Percentiles rank a stretch among this genome's conserved stretches.
These are phyloP conservation scores for Agonopterix arenella DNA, from an alignment of 2,888 invertebrate species.

Conservation along the genomic window DNA sequence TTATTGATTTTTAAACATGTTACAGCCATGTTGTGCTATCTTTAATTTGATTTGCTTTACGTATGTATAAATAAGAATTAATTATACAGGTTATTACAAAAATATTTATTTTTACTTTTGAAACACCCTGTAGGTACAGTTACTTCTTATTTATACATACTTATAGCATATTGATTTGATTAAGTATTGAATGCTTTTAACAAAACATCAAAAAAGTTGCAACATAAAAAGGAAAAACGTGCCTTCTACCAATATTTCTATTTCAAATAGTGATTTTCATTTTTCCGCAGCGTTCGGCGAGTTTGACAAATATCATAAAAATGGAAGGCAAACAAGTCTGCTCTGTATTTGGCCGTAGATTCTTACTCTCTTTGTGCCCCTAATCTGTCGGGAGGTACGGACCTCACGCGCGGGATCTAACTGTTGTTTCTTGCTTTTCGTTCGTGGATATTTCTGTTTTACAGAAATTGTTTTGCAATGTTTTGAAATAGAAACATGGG, in stretches of 20 bases:
- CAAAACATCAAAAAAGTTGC: too few relatives aligned
- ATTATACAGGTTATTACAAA: too few relatives aligned
- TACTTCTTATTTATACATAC: too few relatives aligned
- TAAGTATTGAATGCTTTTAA: neutral
- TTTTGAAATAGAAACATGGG: too few relatives aligned
- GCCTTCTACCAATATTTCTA: constrained; percentile 36
- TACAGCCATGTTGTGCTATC: too few relatives aligned
- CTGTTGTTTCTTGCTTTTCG: constrained; percentile 63
- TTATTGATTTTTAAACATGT: too few relatives aligned
- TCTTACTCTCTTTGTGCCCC: constrained; percentile 59
- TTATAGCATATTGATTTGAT: neutral
- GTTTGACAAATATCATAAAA: constrained; percentile 63
- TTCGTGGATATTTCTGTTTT: too few relatives aligned
- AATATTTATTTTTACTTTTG: too few relatives aligned
- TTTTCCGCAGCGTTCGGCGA: constrained; percentile 29
- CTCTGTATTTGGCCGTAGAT: constrained; percentile 58
- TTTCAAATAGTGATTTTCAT: constrained; percentile 50
- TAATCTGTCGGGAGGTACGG: constrained; percentile 56
- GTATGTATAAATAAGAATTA: too few relatives aligned
- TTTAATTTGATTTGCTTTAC: too few relatives aligned
- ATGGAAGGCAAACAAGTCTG: constrained; percentile 62
- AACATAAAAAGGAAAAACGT: constrained; percentile 30
- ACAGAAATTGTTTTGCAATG: too few relatives aligned
- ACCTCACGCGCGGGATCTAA: constrained; percentile 57
- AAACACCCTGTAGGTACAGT: too few relatives aligned